Conservation (phyloP, 2,113 vertebrate genomes). For the Oreochromis spilurus region DNA sequence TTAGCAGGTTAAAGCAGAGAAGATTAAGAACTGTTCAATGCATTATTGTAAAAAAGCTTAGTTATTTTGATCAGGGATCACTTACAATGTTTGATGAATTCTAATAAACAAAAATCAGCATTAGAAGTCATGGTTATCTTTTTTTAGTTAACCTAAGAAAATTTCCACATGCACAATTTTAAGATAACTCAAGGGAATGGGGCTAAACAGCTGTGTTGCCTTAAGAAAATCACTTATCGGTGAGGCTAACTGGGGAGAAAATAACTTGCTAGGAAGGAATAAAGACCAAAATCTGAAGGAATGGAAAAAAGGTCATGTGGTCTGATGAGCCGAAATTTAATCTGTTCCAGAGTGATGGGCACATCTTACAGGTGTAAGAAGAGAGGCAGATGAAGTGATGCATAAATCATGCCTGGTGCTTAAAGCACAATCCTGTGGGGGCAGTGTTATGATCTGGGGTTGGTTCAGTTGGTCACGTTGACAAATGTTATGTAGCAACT, state of each 20-base stretch:
- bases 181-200: not conserved
- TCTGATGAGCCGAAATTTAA: not conserved
- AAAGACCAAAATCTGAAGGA: not conserved
- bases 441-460: not conserved
- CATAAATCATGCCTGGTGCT: not conserved
- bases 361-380: not conserved
- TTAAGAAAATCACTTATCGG: not conserved
- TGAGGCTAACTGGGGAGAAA: not conserved
- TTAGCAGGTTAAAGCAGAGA: not conserved
- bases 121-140: not conserved
- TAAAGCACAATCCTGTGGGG: not conserved
- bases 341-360: not conserved
- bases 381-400: not conserved
- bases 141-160: not conserved
- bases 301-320: not conserved
- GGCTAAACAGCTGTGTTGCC: rapidly evolving
- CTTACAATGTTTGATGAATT: not conserved
- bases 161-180: not conserved
- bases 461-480: not conserved
- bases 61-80: not conserved
- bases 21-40: not conserved
- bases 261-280: not conserved
- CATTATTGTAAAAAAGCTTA: not conserved
- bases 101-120: not conserved
- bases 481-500: not conserved